Base-by-base conservation (phyloP, 1,140 invertebrate genomes). In the Megathymus violae region DNA sequence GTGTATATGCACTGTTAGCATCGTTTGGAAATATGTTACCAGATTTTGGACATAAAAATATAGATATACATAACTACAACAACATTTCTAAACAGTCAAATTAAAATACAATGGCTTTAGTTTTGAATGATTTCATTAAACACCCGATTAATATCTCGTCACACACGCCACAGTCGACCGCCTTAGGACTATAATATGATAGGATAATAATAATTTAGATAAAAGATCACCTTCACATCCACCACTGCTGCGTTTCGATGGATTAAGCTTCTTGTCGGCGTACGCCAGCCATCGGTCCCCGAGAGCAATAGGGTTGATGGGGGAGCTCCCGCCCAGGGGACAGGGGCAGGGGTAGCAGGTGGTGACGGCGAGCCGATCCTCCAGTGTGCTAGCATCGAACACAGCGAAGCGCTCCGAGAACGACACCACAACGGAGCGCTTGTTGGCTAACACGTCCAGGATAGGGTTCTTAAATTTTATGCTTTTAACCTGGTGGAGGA, bases 401-500 rank as follows among this genome's bases (percentile, higher is more conserved):
- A 99, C 95, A 0, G 97, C 95, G 62, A 99, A 95, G 69, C 96
- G 95, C 85, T 99, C 98, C 40, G 95, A 92, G 80, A 99, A 98
- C 0, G 96, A 95, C 1, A 98, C 94, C 17, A 97, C 95, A 51
- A 99, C 92, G 1, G 95, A 96, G 38, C 94, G 92, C 63, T 94
- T 94, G 91, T 97, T 98, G 25, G 96, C 96, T 64, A 96, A 82
- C 34, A 99, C 95, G 86, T 98, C 97, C 71, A 96, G 93, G 16
- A 99, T 95, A 4, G 95, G 95, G 85, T 96, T 96, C 84, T 98
- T 98, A 91, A 99, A 99, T 86, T 98, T 97, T 62, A 98, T 96
- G 76, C 94, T 96, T 85, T 97, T 97, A 1, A 96, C 93, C 93
- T 95, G 71, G 16, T 31, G 7, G 38, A 13, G 16, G 15, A 46